Conservation (phyloP, 1,140 invertebrate species). For the Bombus soroeensis region DNA sequence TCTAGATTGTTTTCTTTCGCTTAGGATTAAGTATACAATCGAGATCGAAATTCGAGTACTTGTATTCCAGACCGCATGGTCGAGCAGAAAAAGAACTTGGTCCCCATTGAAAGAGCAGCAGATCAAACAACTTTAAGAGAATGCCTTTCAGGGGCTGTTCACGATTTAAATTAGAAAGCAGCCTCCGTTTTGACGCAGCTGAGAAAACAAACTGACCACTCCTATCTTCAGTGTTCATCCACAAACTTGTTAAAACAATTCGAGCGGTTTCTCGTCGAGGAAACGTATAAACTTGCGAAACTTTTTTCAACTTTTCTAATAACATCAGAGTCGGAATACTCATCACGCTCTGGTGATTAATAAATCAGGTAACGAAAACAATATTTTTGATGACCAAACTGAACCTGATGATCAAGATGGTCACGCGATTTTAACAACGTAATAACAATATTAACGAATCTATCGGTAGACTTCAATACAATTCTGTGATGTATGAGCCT, state of each 20-base stretch:
- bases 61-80: no score
- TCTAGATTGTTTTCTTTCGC: background rate
- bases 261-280: background rate
- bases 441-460: no score
- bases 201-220: constrained; percentile 22
- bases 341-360: background rate
- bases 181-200: background rate
- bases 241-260: constrained; percentile 22
- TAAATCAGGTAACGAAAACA: background rate
- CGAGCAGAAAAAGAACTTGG: background rate
- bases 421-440: no score
- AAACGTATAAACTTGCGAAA: constrained; percentile 22
- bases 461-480: no score
- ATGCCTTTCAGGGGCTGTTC: constrained; percentile 5
- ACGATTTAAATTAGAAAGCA: constrained; percentile 53
- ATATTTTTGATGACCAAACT: background rate
- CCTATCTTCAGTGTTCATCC: background rate
- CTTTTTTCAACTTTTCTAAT: constrained; percentile 31
- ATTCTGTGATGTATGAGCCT: no score
- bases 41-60: background rate
- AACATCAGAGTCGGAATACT: background rate
- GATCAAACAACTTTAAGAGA: constrained; percentile 45
- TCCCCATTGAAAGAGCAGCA: background rate
- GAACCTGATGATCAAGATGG: no score
- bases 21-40: background rate